A percentile compares a stretch with the other conserved stretches of the same genome.
Conservation (phyloP, 2,113 vertebrate species). For the Planiliza haematocheilus region DNA sequence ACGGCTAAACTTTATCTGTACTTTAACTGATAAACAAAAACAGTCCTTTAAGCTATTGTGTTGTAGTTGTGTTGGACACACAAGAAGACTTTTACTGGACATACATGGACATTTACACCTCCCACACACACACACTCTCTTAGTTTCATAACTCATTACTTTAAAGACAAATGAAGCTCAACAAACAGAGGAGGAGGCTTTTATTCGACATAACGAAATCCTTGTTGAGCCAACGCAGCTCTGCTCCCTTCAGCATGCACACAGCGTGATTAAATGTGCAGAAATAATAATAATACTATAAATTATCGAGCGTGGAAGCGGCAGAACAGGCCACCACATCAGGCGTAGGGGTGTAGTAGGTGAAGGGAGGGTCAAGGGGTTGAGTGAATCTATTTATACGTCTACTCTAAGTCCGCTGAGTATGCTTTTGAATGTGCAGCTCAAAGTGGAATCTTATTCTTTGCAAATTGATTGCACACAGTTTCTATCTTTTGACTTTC, state of each 20-base stretch:
- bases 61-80: constrained; percentile 34
- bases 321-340: no score
- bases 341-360: no score
- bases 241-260: constrained; percentile 37
- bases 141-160: not conserved
- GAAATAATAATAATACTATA: constrained; percentile 52
- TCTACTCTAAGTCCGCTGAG: no score
- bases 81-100: constrained; percentile 24
- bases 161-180: no score
- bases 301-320: constrained; percentile 48
- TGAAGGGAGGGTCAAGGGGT: constrained; percentile 4
- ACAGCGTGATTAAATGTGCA: constrained; percentile 1
- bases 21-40: no score
- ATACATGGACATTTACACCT: not conserved
- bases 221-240: constrained; percentile 1
- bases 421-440: no score
- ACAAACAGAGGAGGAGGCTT: not conserved
- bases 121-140: constrained; percentile 10
- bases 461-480: no score
- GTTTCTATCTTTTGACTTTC: no score
- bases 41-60: no score
- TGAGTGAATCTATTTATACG: no score
- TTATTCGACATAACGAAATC: constrained; percentile 5
- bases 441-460: no score
- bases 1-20: no score